These are phyloP conservation scores for Oreocharis arfaki DNA, from an alignment of 2,113 vertebrate genomes.

Conservation along the genomic window DNA sequence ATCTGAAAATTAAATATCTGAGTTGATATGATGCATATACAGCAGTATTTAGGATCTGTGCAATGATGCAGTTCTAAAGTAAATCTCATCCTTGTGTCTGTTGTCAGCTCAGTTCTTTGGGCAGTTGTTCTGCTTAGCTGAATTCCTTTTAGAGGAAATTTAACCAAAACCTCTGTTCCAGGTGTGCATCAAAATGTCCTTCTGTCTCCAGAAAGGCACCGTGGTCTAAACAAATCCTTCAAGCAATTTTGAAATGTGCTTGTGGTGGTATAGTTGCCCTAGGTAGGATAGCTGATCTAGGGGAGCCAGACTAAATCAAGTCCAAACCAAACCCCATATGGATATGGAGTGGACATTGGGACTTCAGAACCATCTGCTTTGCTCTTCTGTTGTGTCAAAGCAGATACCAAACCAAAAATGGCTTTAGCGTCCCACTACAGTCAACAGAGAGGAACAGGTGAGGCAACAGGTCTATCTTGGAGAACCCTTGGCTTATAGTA, in stretches of 20 bases:
- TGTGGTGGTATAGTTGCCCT: background rate
- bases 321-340: background rate
- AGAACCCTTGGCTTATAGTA: background rate
- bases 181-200: background rate
- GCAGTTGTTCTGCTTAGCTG: background rate
- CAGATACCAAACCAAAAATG: background rate
- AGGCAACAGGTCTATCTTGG: background rate
- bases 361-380: background rate
- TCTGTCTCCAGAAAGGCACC: background rate
- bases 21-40: background rate
- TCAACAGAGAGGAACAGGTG: background rate
- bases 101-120: background rate
- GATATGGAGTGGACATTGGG: background rate
- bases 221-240: background rate
- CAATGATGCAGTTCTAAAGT: background rate
- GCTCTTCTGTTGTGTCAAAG: background rate
- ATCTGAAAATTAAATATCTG: background rate
- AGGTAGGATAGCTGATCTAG: background rate
- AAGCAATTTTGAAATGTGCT: background rate
- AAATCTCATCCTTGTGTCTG: background rate
- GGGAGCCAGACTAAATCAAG: background rate
- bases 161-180: background rate
- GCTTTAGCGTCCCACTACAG: background rate
- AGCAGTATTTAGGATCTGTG: background rate
- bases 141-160: background rate